Evolutionary conservation across 2,888 invertebrate genomes (phyloP), one percentile per base, ranked within the genome.

Genomic region (Cantharis flavilabris): DNA sequence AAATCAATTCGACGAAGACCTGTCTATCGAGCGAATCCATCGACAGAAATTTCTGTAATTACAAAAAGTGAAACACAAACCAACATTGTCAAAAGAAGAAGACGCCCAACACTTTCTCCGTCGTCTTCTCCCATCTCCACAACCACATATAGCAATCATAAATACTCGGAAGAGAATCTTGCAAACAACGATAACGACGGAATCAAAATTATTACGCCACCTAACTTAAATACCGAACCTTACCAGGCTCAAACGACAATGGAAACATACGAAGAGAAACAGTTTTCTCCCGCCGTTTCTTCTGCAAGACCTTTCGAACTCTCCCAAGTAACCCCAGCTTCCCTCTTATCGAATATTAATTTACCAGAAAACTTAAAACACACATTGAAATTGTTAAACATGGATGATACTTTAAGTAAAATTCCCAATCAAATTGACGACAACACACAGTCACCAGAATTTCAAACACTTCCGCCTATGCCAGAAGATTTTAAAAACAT

Each of bases 71-170:
- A 64, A 67, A 71, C 18, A 9, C 70, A 30, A 69, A 30, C 72
- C 26, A 76, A 30, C 11, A 69, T 64, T 49, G 26, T 71, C 5
- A 28, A 72, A 62, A 65, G 65, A 2, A 76, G 64, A 71, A 70
- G 77, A 49, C 73, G 69, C 11, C 75, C 75, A 62, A 28, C 77
- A 18, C 23, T 73, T 71, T 26, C 70, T 30, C 76, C 82, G 9
- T 16, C 77, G 18, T 26, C 70, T 75, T 20, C 70, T 16, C 76
- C 82, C 20, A 26, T 67, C n/a, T n/a, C 13, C 13, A 26, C 13
- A 3, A 23, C 65, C n/a, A 67, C 65, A 9, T 82, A 84, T 79
- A 72, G 83, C 30, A 88, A 87, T 81, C 87, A 87, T 78, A 86
- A 84, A 81, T 86, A 86, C 77, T 83, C 85, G 14, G 85, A 84